Evolutionary conservation across 2,113 vertebrate species (phyloP).

Genomic region (Tapirus terrestris): DNA sequence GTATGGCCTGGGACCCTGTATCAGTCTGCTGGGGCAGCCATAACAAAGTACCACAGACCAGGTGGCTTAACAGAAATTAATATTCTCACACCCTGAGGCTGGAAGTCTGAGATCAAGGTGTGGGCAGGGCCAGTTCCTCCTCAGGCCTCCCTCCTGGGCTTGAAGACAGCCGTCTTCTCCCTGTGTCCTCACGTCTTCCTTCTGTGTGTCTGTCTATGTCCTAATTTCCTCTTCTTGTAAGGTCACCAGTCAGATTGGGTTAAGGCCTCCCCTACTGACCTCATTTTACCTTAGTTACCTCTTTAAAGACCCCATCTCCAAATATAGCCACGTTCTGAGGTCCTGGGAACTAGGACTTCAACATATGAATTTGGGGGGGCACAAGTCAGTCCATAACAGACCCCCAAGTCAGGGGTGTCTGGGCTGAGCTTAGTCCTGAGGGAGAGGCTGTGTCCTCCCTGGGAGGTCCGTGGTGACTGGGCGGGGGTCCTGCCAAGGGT

Average conservation of each 20-base stretch:
- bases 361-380: background rate
- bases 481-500: background rate
- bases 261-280: fast-evolving
- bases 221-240: fast-evolving
- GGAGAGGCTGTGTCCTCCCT: background rate
- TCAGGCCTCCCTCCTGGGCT: no score
- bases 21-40: background rate
- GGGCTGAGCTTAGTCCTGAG: background rate
- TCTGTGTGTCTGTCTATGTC: background rate
- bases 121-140: background rate
- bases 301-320: background rate
- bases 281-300: no score
- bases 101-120: background rate
- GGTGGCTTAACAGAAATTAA: background rate
- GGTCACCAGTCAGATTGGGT: background rate
- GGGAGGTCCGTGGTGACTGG: fast-evolving
- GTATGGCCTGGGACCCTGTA: background rate
- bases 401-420: background rate
- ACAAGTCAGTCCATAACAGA: background rate
- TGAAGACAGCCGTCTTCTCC: background rate
- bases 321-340: background rate
- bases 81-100: background rate
- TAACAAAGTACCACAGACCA: background rate
- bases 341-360: background rate
- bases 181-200: background rate